Percentiles rank a stretch among this genome's conserved stretches.
phyloP scores from a whole-genome alignment of 2,888 invertebrate species.

The Andricus curvator region DNA sequence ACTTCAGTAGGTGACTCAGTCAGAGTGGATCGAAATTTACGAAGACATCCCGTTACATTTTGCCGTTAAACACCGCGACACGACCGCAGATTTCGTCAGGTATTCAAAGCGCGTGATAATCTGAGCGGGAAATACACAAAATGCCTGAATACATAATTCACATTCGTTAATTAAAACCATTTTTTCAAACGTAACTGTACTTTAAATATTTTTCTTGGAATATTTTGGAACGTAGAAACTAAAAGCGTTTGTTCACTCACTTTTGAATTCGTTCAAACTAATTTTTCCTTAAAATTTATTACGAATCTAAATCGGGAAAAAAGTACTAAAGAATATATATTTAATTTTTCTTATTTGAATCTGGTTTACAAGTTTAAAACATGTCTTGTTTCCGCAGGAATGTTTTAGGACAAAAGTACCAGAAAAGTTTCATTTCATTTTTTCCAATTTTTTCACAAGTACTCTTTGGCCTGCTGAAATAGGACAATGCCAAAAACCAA shows the following conservation, averaged over 20 bases:
- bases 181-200: background rate
- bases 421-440: no score
- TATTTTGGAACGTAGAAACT: background rate
- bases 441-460: no score
- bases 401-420: no score
- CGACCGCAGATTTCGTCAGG: conserved; percentile 48
- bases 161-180: background rate
- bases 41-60: conserved; percentile 54
- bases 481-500: no score
- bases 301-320: no score
- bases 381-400: no score
- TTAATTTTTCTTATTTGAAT: no score
- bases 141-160: conserved; percentile 18
- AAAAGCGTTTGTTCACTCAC: background rate
- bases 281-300: no score
- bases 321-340: no score
- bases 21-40: conserved; percentile 24
- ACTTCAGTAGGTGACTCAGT: conserved; percentile 1
- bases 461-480: no score
- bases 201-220: background rate
- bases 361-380: no score
- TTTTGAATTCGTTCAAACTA: background rate
- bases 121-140: conserved; percentile 27
- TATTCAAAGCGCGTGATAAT: conserved; percentile 55
- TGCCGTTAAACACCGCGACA: conserved; percentile 55